Conservation (phyloP, 2,113 vertebrate genomes). For the Ochotona princeps region DNA sequence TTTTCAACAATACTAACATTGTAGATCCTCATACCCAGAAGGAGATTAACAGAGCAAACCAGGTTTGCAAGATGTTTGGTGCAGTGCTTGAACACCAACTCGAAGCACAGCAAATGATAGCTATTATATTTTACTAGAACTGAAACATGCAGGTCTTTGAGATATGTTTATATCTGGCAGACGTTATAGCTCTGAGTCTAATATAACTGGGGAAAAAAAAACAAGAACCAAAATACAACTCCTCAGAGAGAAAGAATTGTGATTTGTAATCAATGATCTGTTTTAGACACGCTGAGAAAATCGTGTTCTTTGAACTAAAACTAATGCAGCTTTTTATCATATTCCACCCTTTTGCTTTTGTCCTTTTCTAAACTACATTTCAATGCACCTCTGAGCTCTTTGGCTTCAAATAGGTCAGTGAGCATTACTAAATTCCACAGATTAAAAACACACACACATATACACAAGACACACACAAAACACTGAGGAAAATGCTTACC, state of each 20-base stretch:
- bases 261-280: neutral
- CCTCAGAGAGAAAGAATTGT: constrained; percentile 22
- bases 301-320: constrained; percentile 12
- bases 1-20: neutral
- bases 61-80: neutral
- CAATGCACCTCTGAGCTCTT: neutral
- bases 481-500: neutral
- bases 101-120: neutral
- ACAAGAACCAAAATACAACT: constrained; percentile 15
- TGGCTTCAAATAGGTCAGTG: neutral
- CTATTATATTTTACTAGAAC: neutral
- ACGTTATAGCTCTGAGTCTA: neutral
- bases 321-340: neutral
- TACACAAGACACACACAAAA: neutral
- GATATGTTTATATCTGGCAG: neutral
- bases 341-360: neutral
- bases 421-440: neutral
- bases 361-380: neutral
- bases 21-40: neutral
- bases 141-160: neutral
- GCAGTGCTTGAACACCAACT: neutral
- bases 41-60: neutral
- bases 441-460: neutral
- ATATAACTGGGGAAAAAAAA: neutral
- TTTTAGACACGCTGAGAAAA: constrained; percentile 23